Base-by-base conservation (phyloP, 1,140 invertebrate genomes). In the Diabrotica undecimpunctata region DNA sequence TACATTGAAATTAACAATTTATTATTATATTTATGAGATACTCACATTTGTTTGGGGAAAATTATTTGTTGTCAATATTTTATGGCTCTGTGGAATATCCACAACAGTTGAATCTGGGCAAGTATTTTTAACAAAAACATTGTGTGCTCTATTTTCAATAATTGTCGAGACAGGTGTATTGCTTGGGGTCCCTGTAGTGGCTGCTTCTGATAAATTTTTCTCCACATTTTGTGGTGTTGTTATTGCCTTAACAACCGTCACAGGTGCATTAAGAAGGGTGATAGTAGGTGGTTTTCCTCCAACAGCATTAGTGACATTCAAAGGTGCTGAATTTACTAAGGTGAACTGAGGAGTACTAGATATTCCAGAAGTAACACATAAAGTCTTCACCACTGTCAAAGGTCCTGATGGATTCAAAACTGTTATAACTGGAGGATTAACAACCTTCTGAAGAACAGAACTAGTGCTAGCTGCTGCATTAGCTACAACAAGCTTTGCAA, bases 91-190 rank as follows among this genome's bases (percentile, higher is more conserved):
- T 25, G 75, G 67, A 25, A 74, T 67, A 46, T 73, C 71, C 46
- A 63, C 52, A 10, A 66, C 67, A 38, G 66, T 61, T 10, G 65
- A 52, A 52, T 67, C 62, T 9, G 67, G 39, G 56, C 66, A 67
- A 25, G 72, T 67, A 65, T 78, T 78, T 59, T 79, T 79, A 50
- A 79, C 75, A 66, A 79, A 77, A 55, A 79, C 77, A 72, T 79
- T 79, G 60, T 78, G 77, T 38, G 68, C 72, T 62, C 73, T 61
- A 53, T 70, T 75, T 58, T 75, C 73, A 38, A 75, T 67, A 13
- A 73, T 25, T 39, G 68, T 67, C 25, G 61, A 37, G 9, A 66
- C 35, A 14, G 65, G 35, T 10, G 37, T 54, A 35, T 61, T 66
- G 50, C 8, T 62, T n/a, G 59, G 11, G 61, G n/a, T 38, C 59